A percentile compares a stretch with the other conserved stretches of the same genome.
Evolutionary conservation across 2,113 vertebrate genomes (phyloP).

Genomic region (Alaudala cheleensis): DNA sequence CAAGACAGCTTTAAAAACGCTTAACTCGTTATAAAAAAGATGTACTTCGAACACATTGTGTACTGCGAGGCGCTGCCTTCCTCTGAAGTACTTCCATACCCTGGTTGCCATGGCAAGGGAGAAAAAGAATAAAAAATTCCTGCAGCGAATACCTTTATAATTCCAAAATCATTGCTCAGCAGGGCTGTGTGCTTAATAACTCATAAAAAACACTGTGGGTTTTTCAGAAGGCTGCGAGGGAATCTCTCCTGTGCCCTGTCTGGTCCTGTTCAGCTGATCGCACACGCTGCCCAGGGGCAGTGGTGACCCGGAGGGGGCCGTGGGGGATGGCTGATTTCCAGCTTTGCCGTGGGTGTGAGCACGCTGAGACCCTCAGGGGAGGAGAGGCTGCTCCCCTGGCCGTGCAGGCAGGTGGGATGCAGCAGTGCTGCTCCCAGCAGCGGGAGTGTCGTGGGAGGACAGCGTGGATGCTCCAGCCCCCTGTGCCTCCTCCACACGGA

Average conservation of each 20-base stretch:
- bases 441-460: accelerated
- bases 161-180: slow-evolving; percentile 41
- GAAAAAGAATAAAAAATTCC: slow-evolving; percentile 52
- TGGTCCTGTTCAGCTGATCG: not conserved
- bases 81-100: slow-evolving; percentile 1
- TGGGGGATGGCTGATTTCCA: not conserved
- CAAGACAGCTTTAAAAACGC: slow-evolving; percentile 8
- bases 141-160: slow-evolving; percentile 27
- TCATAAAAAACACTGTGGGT: not conserved
- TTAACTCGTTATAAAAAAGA: not conserved
- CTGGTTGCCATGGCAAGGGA: slow-evolving; percentile 60
- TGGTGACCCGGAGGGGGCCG: not conserved
- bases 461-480: not conserved
- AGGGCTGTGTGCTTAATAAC: slow-evolving; percentile 47
- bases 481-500: accelerated
- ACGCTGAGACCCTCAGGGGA: not conserved
- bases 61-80: not conserved
- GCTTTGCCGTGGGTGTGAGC: not conserved
- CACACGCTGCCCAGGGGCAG: not conserved
- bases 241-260: not conserved
- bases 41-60: not conserved
- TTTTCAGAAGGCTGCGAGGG: not conserved
- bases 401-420: not conserved
- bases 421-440: not conserved
- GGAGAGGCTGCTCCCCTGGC: not conserved